Percentiles rank a stretch among this genome's conserved stretches.
Evolutionary conservation across 30 jellyfish, hydroid and myxozoan genomes (phyloP).

Genomic region (Chironex yamaguchii): DNA sequence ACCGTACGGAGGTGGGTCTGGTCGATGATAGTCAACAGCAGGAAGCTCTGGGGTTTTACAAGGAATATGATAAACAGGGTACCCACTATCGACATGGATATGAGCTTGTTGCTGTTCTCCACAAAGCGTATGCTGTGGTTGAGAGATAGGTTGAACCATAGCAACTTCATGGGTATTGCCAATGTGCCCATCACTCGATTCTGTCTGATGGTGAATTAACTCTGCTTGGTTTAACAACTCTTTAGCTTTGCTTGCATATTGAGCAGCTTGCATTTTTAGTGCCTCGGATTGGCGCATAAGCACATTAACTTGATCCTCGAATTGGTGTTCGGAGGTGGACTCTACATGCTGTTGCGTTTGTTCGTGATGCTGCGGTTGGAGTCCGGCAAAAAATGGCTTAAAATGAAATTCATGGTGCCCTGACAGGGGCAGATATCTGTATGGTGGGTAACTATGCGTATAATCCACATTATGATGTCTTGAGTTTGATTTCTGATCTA

Average conservation of each 20-base stretch:
- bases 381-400: neutral
- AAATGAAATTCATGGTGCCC: neutral
- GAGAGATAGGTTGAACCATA: neutral
- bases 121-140: too few species aligned
- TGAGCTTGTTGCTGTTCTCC: neutral
- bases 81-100: constrained; percentile 17
- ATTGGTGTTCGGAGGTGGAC: neutral
- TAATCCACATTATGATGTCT: neutral
- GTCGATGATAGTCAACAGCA: constrained; percentile 59
- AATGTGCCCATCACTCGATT: constrained; percentile 13
- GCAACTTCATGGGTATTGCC: constrained; percentile 4
- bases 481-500: neutral
- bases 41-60: constrained; percentile 48
- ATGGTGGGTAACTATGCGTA: neutral
- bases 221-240: constrained; percentile 79
- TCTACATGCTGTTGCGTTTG: neutral
- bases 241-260: constrained; percentile 74
- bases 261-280: constrained; percentile 75
- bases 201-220: constrained; percentile 74
- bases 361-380: neutral
- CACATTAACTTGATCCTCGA: neutral
- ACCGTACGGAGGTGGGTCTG: constrained; percentile 79
- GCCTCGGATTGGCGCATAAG: constrained; percentile 21
- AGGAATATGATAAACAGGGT: constrained; percentile 79
- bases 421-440: neutral